Conservation (phyloP, 2,888 invertebrate genomes). For the Heteromyza rotundicornis region DNA sequence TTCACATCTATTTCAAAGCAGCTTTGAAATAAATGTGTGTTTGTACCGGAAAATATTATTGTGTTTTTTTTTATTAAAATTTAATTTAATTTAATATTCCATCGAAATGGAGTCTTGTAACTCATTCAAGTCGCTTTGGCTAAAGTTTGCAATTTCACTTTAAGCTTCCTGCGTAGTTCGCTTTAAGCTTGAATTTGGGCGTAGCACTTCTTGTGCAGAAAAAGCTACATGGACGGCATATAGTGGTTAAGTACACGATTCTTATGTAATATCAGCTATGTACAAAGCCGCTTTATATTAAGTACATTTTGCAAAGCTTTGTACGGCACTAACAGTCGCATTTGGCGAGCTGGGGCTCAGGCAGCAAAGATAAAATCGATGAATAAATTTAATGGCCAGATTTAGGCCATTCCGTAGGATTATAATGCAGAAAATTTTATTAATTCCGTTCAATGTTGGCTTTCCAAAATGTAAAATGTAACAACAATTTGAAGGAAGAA, state of each 20-base stretch:
- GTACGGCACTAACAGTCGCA: no score
- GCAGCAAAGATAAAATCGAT: conserved; percentile 27
- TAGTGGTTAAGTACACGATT: no score
- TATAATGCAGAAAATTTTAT: conserved; percentile 55
- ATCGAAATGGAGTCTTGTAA: no score
- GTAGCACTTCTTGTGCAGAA: conserved; percentile 18
- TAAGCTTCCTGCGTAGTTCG: neutral
- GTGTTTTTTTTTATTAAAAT: neutral
- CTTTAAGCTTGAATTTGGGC: conserved; percentile 14
- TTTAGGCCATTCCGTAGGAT: conserved; percentile 52
- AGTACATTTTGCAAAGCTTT: neutral
- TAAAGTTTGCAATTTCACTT: neutral
- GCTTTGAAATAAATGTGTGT: neutral
- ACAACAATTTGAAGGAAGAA: no score
- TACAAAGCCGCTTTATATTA: neutral
- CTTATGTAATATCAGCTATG: neutral
- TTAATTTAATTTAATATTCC: neutral
- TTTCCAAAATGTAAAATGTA: no score
- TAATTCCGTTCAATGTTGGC: conserved; percentile 30
- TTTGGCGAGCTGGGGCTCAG: conserved; percentile 24
- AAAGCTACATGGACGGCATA: no score
- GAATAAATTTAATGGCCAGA: conserved; percentile 47
- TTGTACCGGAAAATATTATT: neutral
- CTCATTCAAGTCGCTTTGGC: no score
- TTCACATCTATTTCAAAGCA: no score